These are phyloP conservation scores for Phalacrocorax pelagicus DNA, from an alignment of 2,113 vertebrate species.

Conservation along the genomic window DNA sequence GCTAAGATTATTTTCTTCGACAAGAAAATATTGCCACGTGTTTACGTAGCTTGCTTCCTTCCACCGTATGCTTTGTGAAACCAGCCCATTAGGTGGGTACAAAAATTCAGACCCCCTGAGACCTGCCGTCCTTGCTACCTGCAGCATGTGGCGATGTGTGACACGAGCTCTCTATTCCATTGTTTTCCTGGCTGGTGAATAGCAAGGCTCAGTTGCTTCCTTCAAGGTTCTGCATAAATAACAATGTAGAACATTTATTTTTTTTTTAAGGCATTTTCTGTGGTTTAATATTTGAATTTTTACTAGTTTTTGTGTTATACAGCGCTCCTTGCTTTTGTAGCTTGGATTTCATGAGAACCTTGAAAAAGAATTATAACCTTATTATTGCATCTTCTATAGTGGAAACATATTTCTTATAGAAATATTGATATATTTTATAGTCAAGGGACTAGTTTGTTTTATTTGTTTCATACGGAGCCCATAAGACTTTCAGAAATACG, in stretches of 20 bases:
- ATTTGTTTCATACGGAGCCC: neutral
- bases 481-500: neutral
- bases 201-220: neutral
- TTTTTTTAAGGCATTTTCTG: neutral
- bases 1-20: neutral
- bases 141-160: neutral
- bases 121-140: neutral
- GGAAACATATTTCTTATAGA: neutral
- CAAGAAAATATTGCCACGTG: neutral
- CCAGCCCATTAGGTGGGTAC: neutral
- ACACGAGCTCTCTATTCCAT: neutral
- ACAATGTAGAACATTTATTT: neutral
- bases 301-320: neutral
- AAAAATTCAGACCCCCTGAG: neutral
- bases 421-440: neutral
- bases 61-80: neutral
- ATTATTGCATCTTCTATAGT: neutral
- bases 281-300: neutral
- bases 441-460: neutral
- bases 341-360: neutral
- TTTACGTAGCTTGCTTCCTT: neutral
- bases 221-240: neutral
- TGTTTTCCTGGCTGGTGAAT: neutral
- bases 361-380: neutral
- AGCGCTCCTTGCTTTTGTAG: neutral